phyloP scores from a whole-genome alignment of 1,140 invertebrate genomes.

The Nasonia giraulti region DNA sequence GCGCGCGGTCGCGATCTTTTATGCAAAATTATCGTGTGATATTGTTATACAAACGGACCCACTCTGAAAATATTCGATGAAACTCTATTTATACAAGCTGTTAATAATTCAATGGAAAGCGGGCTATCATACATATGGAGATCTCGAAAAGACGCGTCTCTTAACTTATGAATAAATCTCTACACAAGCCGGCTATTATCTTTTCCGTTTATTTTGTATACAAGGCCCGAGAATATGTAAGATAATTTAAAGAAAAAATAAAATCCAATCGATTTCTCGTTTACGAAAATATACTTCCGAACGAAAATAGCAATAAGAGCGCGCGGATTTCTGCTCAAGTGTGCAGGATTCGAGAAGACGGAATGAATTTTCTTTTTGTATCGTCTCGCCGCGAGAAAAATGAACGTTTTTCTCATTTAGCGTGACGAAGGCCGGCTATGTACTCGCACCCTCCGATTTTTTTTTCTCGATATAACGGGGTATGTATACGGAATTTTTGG shows the following conservation, averaged over 20 bases:
- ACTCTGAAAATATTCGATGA: neutral
- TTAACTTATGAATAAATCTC: too few relatives aligned
- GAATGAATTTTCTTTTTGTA: neutral
- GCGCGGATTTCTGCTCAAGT: too few relatives aligned
- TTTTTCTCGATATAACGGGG: neutral
- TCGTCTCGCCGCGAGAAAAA: neutral
- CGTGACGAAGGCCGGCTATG: neutral
- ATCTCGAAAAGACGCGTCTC: neutral
- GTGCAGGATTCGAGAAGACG: neutral
- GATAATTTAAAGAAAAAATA: too few relatives aligned
- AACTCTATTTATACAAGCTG: neutral
- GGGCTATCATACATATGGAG: neutral
- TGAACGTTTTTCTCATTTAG: slow-evolving; percentile 6
- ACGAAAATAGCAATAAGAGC: too few relatives aligned
- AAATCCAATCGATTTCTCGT: too few relatives aligned
- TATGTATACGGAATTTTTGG: too few relatives aligned
- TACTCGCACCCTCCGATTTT: neutral
- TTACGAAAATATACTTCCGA: too few relatives aligned
- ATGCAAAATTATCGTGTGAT: neutral
- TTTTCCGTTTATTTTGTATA: neutral
- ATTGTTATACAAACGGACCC: neutral
- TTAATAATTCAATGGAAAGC: neutral
- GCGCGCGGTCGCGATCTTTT: neutral
- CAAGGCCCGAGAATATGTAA: too few relatives aligned
- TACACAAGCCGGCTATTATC: neutral